Conservation (phyloP, 2,113 vertebrate species). For the Hipposideros armiger region DNA sequence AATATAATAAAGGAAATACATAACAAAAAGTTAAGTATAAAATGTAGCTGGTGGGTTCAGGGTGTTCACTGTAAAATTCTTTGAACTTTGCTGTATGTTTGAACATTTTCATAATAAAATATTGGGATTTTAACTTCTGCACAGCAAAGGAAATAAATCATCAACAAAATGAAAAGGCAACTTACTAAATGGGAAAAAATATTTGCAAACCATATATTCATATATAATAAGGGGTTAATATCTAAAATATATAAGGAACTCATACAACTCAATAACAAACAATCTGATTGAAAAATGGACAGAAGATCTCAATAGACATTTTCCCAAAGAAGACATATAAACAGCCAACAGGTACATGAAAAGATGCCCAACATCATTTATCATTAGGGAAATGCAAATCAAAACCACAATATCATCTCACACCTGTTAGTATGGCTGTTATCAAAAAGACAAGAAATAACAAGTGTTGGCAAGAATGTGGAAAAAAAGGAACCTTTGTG, state of each 20-base stretch:
- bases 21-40: not conserved
- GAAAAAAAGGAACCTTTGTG: not conserved
- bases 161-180: not conserved
- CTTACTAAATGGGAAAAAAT: not conserved
- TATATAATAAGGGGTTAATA: not conserved
- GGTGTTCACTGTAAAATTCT: not conserved
- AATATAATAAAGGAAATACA: not conserved
- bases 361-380: not conserved
- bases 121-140: not conserved
- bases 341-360: not conserved
- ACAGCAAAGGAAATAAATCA: not conserved
- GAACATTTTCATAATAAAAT: conserved; percentile 16
- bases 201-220: not conserved
- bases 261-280: not conserved
- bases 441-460: not conserved
- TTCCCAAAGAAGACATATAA: not conserved
- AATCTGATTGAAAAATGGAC: not conserved
- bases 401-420: not conserved
- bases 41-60: not conserved
- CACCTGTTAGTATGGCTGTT: not conserved
- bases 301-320: not conserved
- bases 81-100: not conserved
- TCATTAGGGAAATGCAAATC: not conserved
- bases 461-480: not conserved
- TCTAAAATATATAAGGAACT: not conserved